phyloP scores from a whole-genome alignment of 2,797 vertebrate species.

The Anabacerthia variegaticeps region DNA sequence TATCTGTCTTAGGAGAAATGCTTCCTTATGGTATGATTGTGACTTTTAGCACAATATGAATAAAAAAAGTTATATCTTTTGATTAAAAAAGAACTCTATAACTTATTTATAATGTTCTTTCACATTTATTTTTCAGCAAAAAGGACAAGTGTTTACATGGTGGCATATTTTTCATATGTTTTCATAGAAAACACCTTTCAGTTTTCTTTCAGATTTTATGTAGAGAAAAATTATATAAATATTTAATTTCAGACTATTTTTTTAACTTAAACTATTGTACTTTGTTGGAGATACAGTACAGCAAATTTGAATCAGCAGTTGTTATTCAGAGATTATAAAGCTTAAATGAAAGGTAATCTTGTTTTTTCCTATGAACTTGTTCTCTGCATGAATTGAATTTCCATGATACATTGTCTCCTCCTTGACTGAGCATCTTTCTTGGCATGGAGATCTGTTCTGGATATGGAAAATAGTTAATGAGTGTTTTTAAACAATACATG shows the following conservation, averaged over 20 bases:
- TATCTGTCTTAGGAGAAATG: not conserved
- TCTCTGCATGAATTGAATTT: not conserved
- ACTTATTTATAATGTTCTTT: not conserved
- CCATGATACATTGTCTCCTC: fast-evolving
- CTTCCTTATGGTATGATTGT: not conserved
- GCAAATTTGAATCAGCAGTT: not conserved
- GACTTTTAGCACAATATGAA: not conserved
- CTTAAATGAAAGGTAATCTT: not conserved
- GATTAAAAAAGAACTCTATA: not conserved
- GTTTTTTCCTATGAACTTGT: not conserved
- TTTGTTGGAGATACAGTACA: not conserved
- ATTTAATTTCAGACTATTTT: not conserved
- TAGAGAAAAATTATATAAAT: not conserved
- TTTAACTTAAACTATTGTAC: not conserved
- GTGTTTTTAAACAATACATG: not conserved
- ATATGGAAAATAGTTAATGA: not conserved
- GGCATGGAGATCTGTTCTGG: not conserved
- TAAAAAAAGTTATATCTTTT: not conserved
- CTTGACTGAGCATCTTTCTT: not conserved
- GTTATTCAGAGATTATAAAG: not conserved
- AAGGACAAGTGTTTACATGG: not conserved
- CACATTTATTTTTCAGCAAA: not conserved
- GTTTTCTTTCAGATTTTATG: not conserved
- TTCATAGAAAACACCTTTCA: not conserved
- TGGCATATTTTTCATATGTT: not conserved